These are phyloP conservation scores for Morpho achilles DNA, from an alignment of 2,888 invertebrate species.

Conservation along the genomic window DNA sequence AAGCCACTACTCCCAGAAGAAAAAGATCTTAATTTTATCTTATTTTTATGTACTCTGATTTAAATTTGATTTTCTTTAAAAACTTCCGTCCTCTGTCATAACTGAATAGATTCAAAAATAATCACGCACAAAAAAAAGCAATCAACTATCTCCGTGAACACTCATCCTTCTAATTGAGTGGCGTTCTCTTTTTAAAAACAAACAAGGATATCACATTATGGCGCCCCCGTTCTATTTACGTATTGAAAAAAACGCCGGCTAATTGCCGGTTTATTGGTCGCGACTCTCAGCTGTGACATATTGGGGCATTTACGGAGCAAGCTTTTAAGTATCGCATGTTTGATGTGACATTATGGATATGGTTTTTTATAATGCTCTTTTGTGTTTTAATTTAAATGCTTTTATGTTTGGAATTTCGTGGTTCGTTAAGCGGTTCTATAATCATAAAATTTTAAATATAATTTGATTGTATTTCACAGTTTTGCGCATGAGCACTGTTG, in stretches of 20 bases:
- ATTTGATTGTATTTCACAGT: background rate
- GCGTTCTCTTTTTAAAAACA: slow-evolving; percentile 36
- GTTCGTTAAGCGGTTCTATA: too few relatives aligned
- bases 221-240: slow-evolving; percentile 36
- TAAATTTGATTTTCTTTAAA: too few relatives aligned
- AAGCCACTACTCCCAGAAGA: too few relatives aligned
- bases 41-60: too few relatives aligned
- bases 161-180: slow-evolving; percentile 35
- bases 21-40: too few relatives aligned
- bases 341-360: slow-evolving; percentile 37
- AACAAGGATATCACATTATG: slow-evolving; percentile 48
- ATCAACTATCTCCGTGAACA: slow-evolving; percentile 35
- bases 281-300: slow-evolving; percentile 49
- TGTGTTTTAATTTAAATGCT: background rate
- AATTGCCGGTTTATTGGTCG: slow-evolving; percentile 49
- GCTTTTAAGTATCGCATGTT: slow-evolving; percentile 36
- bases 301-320: slow-evolving; percentile 37
- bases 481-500: background rate
- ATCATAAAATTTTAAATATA: background rate
- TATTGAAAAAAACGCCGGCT: slow-evolving; percentile 35
- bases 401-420: background rate
- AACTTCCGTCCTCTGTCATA: background rate
- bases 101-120: slow-evolving; percentile 18
- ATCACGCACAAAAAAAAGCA: slow-evolving; percentile 19
- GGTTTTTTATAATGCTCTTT: slow-evolving; percentile 11